Evolutionary conservation across 2,797 vertebrate species (phyloP), one percentile per base, ranked within the genome.

Genomic region (Catostomus latipinnis): DNA sequence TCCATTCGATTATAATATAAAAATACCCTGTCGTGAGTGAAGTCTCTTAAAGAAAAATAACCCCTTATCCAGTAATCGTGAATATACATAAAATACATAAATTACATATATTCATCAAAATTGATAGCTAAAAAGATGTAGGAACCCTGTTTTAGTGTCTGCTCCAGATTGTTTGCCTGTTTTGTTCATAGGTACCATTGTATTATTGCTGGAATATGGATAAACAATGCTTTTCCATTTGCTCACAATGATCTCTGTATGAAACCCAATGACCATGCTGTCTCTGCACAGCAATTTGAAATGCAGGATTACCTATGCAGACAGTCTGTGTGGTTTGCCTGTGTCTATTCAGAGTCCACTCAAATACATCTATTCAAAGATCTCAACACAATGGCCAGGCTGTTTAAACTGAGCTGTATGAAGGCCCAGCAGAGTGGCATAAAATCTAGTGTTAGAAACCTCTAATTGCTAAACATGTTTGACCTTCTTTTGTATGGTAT

Each of bases 271-370:
- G 11, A 54, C 11, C 11, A n/a, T 43, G 9, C 43, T 53, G 22
- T 53, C 12, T 43, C 8, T 10, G 57, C 18, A 43, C 18, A 22
- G 22, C 7, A 14, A 61, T 14, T 71, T 16, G 50, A 48, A 77
- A 65, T 52, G 46, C 46, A 60, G 60, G 68, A 78, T 34, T 34
- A 34, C 34, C 34, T 34, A 34, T 2, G 34, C 34, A 34, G 34
- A 34, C 13, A 62, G 14, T 18, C 2, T 18, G 18, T 69, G 74
- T 68, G 6, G 12, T 69, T 12, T 60, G 73, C 9, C 43, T 54
- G 16, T 56, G 71, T n/a, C 73, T 12, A 50, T 81, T 73, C 74
- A 76, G 10, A 34, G 34, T 7, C 73, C 71, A 76, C 14, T 82
- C 63, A 77, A 61, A 60, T 12, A 43, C 56, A 46, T 22, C 79